A percentile compares a stretch with the other conserved stretches of the same genome.
phyloP scores from a whole-genome alignment of 2,113 vertebrate genomes.

The Hyla sarda region DNA sequence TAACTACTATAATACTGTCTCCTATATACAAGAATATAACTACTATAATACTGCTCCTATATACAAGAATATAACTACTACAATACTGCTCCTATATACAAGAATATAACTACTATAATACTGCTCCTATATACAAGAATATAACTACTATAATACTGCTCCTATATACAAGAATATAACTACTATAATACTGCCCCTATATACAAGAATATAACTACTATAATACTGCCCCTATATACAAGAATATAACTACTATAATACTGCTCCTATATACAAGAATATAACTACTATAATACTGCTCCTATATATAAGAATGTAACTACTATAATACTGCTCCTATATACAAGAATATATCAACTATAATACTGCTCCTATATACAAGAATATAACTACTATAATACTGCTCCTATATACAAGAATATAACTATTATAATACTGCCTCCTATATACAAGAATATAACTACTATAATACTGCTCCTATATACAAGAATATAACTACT shows the following conservation, averaged over 20 bases:
- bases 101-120: constrained; percentile 1
- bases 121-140: neutral
- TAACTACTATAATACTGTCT: neutral
- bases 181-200: neutral
- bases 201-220: neutral
- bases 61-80: no score
- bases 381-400: neutral
- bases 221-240: neutral
- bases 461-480: neutral
- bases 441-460: neutral
- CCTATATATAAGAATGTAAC: neutral
- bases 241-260: constrained; percentile 10
- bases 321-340: neutral
- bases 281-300: neutral
- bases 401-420: neutral
- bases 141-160: neutral
- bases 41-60: neutral
- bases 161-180: neutral
- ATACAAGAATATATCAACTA: neutral
- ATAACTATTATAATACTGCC: neutral
- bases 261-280: neutral
- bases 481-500: neutral
- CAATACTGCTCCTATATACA: no score
- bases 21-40: constrained; percentile 4
- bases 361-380: neutral